phyloP scores from a whole-genome alignment of 1,140 invertebrate species.

The Tetragonula clypearis region DNA sequence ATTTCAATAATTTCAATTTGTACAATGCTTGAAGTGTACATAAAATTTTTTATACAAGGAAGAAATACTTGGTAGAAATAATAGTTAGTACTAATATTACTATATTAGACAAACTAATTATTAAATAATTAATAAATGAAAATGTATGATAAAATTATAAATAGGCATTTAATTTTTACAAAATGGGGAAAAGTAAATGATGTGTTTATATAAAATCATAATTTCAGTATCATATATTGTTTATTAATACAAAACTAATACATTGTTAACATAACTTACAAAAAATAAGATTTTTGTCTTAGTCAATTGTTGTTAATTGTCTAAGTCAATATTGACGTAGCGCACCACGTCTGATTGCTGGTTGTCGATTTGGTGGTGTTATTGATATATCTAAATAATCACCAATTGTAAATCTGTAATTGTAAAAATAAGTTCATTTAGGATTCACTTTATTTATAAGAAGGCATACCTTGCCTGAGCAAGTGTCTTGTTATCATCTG shows the following conservation, averaged over 20 bases:
- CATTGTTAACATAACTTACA: not conserved
- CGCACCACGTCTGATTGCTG: conserved; percentile 84
- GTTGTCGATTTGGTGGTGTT: conserved; percentile 91
- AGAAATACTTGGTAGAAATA: no score
- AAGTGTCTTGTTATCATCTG: conserved; percentile 95
- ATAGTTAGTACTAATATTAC: no score
- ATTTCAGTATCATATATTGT: not conserved
- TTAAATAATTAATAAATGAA: no score
- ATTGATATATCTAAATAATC: conserved; percentile 99
- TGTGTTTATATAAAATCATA: not conserved
- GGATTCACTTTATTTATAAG: not conserved
- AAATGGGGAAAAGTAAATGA: conserved; percentile 15
- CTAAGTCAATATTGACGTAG: conserved; percentile 81
- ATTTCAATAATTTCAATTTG: no score
- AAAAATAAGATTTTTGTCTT: not conserved
- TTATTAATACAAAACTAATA: conserved; percentile 10
- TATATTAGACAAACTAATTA: no score
- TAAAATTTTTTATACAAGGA: no score
- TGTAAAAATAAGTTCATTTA: conserved; percentile 16
- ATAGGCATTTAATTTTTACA: not conserved
- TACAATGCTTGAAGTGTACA: no score
- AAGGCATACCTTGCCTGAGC: conserved; percentile 84
- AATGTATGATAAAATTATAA: no score
- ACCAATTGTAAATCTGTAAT: conserved; percentile 92
- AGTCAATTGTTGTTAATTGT: not conserved